Evolutionary conservation across 2,797 vertebrate genomes (phyloP).

Genomic region (Corythornis leucogaster): DNA sequence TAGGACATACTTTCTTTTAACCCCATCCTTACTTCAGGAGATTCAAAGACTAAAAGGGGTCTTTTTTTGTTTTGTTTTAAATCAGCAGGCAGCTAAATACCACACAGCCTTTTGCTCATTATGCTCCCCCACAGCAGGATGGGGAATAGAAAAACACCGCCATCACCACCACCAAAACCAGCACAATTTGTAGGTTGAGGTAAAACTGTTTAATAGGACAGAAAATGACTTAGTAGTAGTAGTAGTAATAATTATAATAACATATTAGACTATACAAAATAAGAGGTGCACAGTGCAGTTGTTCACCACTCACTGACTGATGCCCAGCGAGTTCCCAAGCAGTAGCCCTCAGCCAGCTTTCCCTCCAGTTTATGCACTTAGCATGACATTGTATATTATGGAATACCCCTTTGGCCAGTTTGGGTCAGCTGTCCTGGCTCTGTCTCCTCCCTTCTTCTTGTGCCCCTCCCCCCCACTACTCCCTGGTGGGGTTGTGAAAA

Average conservation of each 20-base stretch:
- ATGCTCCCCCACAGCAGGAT: not conserved
- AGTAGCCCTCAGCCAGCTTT: not conserved
- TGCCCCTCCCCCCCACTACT: not conserved
- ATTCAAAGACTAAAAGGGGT: not conserved
- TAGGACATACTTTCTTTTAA: slow-evolving; percentile 42
- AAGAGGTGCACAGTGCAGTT: not conserved
- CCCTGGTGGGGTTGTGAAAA: not conserved
- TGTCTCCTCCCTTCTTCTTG: not conserved
- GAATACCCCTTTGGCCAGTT: not conserved
- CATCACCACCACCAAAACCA: not conserved
- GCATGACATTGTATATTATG: not conserved
- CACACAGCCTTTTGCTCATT: not conserved
- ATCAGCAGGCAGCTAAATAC: not conserved
- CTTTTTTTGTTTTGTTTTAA: not conserved
- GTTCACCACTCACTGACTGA: not conserved
- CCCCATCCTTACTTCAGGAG: not conserved
- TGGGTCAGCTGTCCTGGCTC: not conserved
- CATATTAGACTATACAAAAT: not conserved
- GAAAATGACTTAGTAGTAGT: not conserved
- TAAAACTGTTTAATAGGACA: not conserved
- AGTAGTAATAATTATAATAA: not conserved
- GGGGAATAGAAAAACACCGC: not conserved
- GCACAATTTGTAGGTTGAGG: not conserved
- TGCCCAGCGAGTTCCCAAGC: not conserved
- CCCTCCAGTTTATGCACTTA: not conserved